A percentile compares a stretch with the other conserved stretches of the same genome.
Evolutionary conservation across 2,888 invertebrate species (phyloP).

Genomic region (Leptopterna dolabrata): DNA sequence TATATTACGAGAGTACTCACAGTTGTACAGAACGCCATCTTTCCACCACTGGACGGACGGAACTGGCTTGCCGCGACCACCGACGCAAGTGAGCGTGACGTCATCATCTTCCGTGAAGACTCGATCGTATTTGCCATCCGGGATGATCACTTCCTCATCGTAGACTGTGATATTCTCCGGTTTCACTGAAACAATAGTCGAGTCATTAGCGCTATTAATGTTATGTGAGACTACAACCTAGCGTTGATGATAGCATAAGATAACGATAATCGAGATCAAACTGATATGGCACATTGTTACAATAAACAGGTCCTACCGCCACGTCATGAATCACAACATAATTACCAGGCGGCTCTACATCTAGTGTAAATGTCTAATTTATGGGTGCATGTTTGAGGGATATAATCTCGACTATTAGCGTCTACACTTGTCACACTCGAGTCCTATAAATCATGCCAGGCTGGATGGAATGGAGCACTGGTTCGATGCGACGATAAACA

Average conservation of each 20-base stretch:
- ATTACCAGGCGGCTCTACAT: background rate
- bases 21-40: conserved; percentile 75
- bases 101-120: conserved; percentile 78
- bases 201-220: no score
- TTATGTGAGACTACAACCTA: no score
- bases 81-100: conserved; percentile 78
- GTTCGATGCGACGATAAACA: background rate
- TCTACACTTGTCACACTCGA: conserved; percentile 23
- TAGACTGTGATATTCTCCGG: conserved; percentile 82
- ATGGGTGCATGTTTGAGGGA: conserved; percentile 11
- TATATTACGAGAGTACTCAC: no score
- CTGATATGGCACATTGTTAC: background rate
- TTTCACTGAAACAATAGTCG: conserved; percentile 73
- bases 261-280: background rate
- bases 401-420: conserved; percentile 27
- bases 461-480: background rate
- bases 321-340: background rate
- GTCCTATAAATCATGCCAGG: background rate
- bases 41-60: conserved; percentile 89
- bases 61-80: conserved; percentile 85
- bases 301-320: background rate
- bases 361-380: conserved; percentile 23
- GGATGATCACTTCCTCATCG: conserved; percentile 73
- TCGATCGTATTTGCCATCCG: conserved; percentile 75
- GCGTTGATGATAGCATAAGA: no score